Base-by-base conservation (phyloP, 2,888 invertebrate genomes). In the Pocota personata region DNA sequence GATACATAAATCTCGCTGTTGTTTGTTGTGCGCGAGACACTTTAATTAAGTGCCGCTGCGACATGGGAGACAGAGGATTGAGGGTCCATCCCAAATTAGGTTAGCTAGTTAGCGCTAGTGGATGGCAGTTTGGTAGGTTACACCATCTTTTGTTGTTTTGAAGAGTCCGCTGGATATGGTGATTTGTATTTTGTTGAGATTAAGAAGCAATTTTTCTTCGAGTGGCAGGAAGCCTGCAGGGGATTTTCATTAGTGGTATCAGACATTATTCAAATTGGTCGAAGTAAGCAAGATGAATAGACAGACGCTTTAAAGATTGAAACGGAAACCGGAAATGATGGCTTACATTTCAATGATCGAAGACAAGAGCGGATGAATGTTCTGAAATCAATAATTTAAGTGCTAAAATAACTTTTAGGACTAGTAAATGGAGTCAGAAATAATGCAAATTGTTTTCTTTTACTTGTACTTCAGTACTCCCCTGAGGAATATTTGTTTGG, bases 1-100 rank as follows among this genome's bases (percentile, higher is more conserved):
- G 40, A 14, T 35, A 55, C 82, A 86, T 86, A 82, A 86, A 86
- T 86, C 76, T 86, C 40, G 3, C 43, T 27, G 86, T 82, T 66
- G 86, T 82, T 82, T 82, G 82, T 72, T 62, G 52, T 71, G 14
- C 46, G 58, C 46, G 58, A 35, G 71, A 48, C 37, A 60, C 21
- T 69, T 66, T 72, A 80, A 86, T 82, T 77, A 72, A 72, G 76
- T 55, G 86, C 57, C 60, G 71, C 30, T n/a, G n/a, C n/a, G 80
- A 76, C 79, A 72, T 64, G 57, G 48, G 62, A 64, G 64, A 62
- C 64, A 76, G 14, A 62, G 58, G 37, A 50, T 40, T 16, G 77
- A 71, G 77, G 57, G 57, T 40, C 55, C 69, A 60, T 72, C 73
- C 67, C 57, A 69, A 79, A 80, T 86, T 72, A 67, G 76, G 76